Base-by-base conservation (phyloP, 2,888 invertebrate species). In the Callosobruchus maculatus region DNA sequence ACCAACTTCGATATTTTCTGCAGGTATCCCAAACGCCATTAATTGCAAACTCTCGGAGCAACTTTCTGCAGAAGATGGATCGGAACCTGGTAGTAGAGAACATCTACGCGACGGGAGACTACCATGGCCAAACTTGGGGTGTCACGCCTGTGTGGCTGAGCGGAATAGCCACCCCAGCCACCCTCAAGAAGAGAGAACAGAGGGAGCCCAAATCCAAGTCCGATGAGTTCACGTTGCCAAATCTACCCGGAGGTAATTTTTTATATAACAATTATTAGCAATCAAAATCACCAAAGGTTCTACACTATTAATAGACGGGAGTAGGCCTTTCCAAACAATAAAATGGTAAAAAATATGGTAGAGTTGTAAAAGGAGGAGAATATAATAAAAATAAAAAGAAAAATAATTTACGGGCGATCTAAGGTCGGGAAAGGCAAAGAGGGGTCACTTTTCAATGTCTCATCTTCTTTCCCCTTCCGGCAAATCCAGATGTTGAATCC, bases 161-260 rank as follows among this genome's bases (percentile, higher is more conserved):
- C 67, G 78, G 80, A 72, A 78, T 77, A 20, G 71, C 72, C 70
- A 80, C 77, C 71, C 21, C 21, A 13, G 78, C 75, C 76, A 75
- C 74, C 0, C 75, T 76, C 31, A 81, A 77, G 71, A 85, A 81
- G 74, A 81, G 79, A 74, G 83, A 82, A 76, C 30, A 71, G 20
- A 22, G 20, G 71, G 70, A 26, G n/a, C 30, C 20, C 26, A 78
- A 77, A 22, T 79, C 73, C 21, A 82, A 82, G 72, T 81, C 79
- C 74, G 89, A 89, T 0, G 90, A 91, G 75, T 89, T 92, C 75
- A 89, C 88, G 0, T 84, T 92, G 76, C 92, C 92, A 0, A 90
- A 90, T 81, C 88, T 92, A 22, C 90, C 91, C 5, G 92, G 92
- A 86, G 91, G 91, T 90, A 86, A 70, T 73, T 71, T n/a, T 30